A percentile compares a stretch with the other conserved stretches of the same genome.
Conservation (phyloP, 2,113 vertebrate genomes). For the Pseudolaguvia tuberculata region DNA sequence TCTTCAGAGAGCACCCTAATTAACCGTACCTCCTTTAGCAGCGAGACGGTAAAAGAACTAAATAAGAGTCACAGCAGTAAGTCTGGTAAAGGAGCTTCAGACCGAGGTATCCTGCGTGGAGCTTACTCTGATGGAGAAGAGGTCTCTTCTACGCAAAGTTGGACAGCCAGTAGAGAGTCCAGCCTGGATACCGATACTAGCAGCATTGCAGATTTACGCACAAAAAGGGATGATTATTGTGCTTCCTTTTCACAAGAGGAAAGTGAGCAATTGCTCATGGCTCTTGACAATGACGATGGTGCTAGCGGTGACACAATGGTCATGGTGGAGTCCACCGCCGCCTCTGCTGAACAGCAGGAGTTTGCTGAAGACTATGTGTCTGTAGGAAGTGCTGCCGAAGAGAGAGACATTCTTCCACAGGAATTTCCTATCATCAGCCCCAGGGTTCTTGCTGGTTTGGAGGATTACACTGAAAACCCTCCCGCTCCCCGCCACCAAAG, state of each 20-base stretch:
- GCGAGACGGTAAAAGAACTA: conserved; percentile 75
- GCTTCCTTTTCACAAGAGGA: conserved; percentile 71
- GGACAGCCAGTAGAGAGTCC: conserved; percentile 78
- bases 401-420: conserved; percentile 70
- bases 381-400: conserved; percentile 71
- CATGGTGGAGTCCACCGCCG: conserved; percentile 50
- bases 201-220: conserved; percentile 58
- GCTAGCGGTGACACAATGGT: conserved; percentile 53
- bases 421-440: conserved; percentile 62
- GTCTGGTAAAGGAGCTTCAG: conserved; percentile 37
- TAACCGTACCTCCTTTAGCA: conserved; percentile 82
- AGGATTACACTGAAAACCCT: conserved; percentile 63
- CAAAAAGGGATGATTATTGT: conserved; percentile 65
- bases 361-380: conserved; percentile 65
- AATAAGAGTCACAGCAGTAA: conserved; percentile 67
- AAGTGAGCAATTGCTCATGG: conserved; percentile 68
- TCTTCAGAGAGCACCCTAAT: conserved; percentile 63
- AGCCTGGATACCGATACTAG: conserved; percentile 77
- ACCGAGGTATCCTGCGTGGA: conserved; percentile 28
- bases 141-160: conserved; percentile 72
- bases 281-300: conserved; percentile 51
- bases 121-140: conserved; percentile 78
- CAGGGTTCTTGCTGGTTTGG: conserved; percentile 49
- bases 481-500: conserved; percentile 25
- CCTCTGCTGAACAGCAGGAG: conserved; percentile 55